These are phyloP conservation scores for Hydrotaea cyrtoneurina DNA, from an alignment of 2,888 invertebrate species.

Conservation along the genomic window DNA sequence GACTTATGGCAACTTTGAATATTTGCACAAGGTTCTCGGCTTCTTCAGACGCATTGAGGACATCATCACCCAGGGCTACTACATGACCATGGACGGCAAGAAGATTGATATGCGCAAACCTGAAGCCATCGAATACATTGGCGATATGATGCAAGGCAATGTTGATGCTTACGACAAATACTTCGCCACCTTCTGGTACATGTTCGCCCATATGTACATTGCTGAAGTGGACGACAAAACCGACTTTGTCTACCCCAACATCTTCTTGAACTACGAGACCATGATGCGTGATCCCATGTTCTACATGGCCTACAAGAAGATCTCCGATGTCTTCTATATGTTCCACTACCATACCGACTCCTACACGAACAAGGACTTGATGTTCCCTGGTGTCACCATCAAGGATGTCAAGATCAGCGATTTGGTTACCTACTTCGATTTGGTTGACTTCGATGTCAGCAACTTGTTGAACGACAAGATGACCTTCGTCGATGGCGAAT, in stretches of 20 bases:
- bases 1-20: slow-evolving; percentile 76
- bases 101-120: slow-evolving; percentile 71
- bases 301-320: slow-evolving; percentile 85
- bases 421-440: slow-evolving; percentile 86
- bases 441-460: slow-evolving; percentile 83
- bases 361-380: slow-evolving; percentile 84
- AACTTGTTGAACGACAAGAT: slow-evolving; percentile 71
- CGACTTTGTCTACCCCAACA: slow-evolving; percentile 80
- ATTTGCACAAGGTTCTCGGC: slow-evolving; percentile 49
- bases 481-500: slow-evolving; percentile 74
- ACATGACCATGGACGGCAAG: slow-evolving; percentile 71
- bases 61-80: slow-evolving; percentile 81
- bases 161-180: slow-evolving; percentile 73
- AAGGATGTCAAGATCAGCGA: slow-evolving; percentile 85
- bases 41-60: slow-evolving; percentile 80
- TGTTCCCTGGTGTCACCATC: slow-evolving; percentile 83
- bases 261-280: slow-evolving; percentile 85
- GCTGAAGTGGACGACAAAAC: slow-evolving; percentile 72
- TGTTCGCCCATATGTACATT: slow-evolving; percentile 75
- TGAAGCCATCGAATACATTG: slow-evolving; percentile 84
- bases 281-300: slow-evolving; percentile 87
- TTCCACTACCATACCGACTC: slow-evolving; percentile 83
- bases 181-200: slow-evolving; percentile 75
- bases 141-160: slow-evolving; percentile 84
- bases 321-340: slow-evolving; percentile 82